Conservation (phyloP, 2,888 invertebrate genomes). For the Stratiomys singularior region DNA sequence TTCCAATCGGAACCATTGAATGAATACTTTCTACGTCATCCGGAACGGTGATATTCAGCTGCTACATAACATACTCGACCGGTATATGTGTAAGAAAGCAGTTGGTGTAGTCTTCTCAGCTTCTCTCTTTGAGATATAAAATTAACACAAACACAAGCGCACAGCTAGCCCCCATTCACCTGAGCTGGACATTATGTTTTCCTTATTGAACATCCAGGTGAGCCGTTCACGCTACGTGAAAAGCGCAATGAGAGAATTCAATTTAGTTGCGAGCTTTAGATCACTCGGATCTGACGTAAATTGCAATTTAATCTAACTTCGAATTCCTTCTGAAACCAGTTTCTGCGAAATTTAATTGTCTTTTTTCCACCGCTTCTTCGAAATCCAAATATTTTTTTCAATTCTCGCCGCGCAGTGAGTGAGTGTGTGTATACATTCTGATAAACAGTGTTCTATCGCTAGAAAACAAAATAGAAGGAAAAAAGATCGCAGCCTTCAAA, state of each 20-base stretch:
- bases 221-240: neutral
- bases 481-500: neutral
- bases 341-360: neutral
- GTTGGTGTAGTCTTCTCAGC: neutral
- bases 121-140: neutral
- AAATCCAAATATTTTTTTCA: neutral
- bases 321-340: constrained; percentile 9
- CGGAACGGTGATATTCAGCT: constrained; percentile 29
- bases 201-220: neutral
- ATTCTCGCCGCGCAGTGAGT: neutral
- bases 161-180: neutral
- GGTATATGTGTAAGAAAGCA: constrained; percentile 35
- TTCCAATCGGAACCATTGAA: neutral
- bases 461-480: too few species aligned
- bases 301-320: neutral
- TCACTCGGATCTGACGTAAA: constrained; percentile 46
- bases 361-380: neutral
- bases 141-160: neutral
- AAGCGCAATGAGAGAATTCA: neutral
- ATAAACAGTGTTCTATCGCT: constrained; percentile 5
- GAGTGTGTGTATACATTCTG: neutral
- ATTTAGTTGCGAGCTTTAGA: constrained; percentile 49
- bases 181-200: neutral
- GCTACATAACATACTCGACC: neutral
- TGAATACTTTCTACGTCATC: constrained; percentile 6